Evolutionary conservation across 1,140 invertebrate genomes (phyloP).

Genomic region (Sipha flava): DNA sequence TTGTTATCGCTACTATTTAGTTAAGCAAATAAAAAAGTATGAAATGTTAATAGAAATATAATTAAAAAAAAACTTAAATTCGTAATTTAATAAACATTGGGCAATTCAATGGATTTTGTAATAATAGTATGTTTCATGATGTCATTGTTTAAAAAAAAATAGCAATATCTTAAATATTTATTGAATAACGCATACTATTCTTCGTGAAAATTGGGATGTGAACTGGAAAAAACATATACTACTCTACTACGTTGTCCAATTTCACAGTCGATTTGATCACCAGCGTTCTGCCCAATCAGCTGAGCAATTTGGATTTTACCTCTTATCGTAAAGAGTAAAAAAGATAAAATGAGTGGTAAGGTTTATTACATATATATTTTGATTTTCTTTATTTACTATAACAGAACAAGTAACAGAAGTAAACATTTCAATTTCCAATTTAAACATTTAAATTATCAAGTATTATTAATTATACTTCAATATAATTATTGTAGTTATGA

Average conservation of each 20-base stretch:
- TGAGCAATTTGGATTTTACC: slow-evolving; percentile 13
- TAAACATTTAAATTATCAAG: no score
- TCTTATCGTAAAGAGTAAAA: background rate
- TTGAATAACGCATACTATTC: background rate
- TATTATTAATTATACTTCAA: no score
- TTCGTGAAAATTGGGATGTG: slow-evolving; percentile 4
- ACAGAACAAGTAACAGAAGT: background rate
- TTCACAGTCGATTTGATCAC: slow-evolving; percentile 27
- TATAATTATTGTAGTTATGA: no score
- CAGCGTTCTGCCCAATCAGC: background rate
- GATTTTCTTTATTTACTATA: background rate
- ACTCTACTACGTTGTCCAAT: slow-evolving; percentile 9
- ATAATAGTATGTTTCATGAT: no score
- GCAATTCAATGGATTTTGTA: background rate
- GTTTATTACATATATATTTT: background rate
- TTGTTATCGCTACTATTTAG: no score
- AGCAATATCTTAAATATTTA: slow-evolving; percentile 20
- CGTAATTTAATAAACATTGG: no score
- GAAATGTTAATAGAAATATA: no score
- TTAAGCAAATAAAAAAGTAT: no score
- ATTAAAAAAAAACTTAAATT: no score
- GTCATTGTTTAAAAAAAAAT: background rate
- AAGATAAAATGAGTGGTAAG: background rate
- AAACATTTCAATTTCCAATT: no score
- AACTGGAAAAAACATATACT: slow-evolving; percentile 11